Conservation (phyloP, 1,140 invertebrate genomes). For the Diorhabda sublineata region DNA sequence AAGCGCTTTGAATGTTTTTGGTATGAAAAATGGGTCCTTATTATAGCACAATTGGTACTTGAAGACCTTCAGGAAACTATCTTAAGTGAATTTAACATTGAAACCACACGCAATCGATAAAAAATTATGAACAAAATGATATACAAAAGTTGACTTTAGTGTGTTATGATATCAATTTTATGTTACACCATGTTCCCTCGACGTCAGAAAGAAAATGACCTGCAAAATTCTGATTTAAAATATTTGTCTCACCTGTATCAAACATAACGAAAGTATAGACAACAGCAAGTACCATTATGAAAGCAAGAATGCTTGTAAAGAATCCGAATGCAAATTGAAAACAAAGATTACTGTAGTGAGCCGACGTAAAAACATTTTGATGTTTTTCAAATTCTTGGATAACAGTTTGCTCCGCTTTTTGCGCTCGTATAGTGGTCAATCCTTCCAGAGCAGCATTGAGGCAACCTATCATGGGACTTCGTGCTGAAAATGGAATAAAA, state of each 20-base stretch:
- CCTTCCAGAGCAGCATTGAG: constrained; percentile 64
- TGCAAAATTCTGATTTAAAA: no score
- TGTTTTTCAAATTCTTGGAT: constrained; percentile 75
- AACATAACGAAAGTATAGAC: neutral
- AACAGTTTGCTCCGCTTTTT: constrained; percentile 69
- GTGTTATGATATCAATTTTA: neutral
- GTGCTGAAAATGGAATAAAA: constrained; percentile 24
- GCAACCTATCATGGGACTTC: constrained; percentile 65
- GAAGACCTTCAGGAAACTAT: neutral
- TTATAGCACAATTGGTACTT: no score
- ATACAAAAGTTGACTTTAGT: neutral
- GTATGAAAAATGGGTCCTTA: no score
- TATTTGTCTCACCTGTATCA: constrained; percentile 2
- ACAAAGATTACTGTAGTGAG: constrained; percentile 59
- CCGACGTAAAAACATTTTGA: constrained; percentile 67
- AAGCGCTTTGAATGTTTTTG: no score
- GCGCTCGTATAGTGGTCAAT: constrained; percentile 83
- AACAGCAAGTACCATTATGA: constrained; percentile 46
- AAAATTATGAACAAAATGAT: neutral
- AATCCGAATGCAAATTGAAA: constrained; percentile 66
- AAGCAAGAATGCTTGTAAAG: constrained; percentile 71
- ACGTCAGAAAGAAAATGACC: no score
- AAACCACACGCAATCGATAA: neutral
- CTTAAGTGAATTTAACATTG: neutral
- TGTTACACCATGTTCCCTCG: no score